Base-by-base conservation (phyloP, 2,888 invertebrate genomes). In the Molorchus minor region DNA sequence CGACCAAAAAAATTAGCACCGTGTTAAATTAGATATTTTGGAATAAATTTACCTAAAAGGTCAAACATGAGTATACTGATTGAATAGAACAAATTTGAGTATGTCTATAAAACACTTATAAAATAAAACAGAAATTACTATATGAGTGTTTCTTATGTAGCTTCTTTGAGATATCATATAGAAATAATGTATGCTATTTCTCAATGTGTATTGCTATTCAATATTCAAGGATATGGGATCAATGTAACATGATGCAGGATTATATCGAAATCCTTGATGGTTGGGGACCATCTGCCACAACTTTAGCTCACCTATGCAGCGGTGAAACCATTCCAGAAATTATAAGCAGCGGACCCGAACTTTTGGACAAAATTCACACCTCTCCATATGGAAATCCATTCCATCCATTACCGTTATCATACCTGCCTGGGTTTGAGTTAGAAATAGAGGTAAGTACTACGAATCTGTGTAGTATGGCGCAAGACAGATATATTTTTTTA, bases 251-350 rank as follows among this genome's bases (percentile, higher is more conserved):
- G 71, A 90, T 90, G 61, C 91, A 91, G 79, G 92, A 93, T 80
- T 91, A 90, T 77, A 82, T 93, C 68, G 91, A 91, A 21, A 90
- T 93, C 52, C 89, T 90, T 83, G 93, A 93, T 75, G 93, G 93
- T 0, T 84, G 87, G 30, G 87, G 88, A 12, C 83, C 86, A 10
- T 84, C 86, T 51, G 87, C 88, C n/a, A 89, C 91, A 0, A 86
- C 91, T 5, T 80, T 93, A 58, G 88, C 92, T 3, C 86, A 92
- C 61, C 84, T 93, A 60, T 93, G 93, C 77, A 93, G 92, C 3
- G 91, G 92, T 1, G 93, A 93, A 74, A 88, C 89, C 0, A 88
- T 93, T 0, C 91, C 92, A 5, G 90, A 92, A 76, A 90, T 93
- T 69, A 83, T 92, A 69, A 90, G 89, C 75, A 87, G 91, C 72